phyloP scores from a whole-genome alignment of 2,888 invertebrate genomes.

The Phyllotreta striolata region DNA sequence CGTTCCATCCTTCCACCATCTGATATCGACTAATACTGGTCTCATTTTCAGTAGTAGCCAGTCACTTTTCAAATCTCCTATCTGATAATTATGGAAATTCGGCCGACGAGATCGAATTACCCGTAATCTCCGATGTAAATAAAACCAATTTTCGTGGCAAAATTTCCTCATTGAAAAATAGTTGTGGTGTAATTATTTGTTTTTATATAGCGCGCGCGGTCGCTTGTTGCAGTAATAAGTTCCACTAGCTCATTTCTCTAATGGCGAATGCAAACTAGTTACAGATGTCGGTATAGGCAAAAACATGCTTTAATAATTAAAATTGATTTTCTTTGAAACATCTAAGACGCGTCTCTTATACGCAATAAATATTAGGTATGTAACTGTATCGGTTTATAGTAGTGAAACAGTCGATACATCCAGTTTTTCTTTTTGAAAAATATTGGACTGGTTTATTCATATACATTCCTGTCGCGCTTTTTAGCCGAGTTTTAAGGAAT shows the following conservation, averaged over 20 bases:
- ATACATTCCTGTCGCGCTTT: background rate
- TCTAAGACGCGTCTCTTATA: constrained; percentile 32
- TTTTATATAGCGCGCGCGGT: too few species aligned
- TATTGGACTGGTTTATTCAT: constrained; percentile 13
- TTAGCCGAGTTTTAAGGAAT: constrained; percentile 8
- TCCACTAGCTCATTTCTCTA: too few species aligned
- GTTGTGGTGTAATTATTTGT: too few species aligned
- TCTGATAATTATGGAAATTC: constrained; percentile 47
- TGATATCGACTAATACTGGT: constrained; percentile 55
- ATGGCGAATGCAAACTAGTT: constrained; percentile 34
- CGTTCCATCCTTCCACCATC: constrained; percentile 53
- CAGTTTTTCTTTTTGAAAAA: constrained; percentile 22
- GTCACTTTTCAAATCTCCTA: constrained; percentile 43
- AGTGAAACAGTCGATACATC: constrained; percentile 26
- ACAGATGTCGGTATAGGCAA: constrained; percentile 29
- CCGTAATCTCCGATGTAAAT: too few species aligned
- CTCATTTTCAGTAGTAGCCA: constrained; percentile 49
- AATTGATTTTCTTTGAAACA: constrained; percentile 36
- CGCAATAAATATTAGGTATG: constrained; percentile 36
- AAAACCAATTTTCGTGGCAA: too few species aligned
- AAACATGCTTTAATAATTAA: constrained; percentile 38
- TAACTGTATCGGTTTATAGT: constrained; percentile 17
- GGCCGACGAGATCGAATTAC: constrained; percentile 39
- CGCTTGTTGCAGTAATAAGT: too few species aligned
- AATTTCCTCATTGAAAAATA: too few species aligned